phyloP scores from a whole-genome alignment of 2,113 vertebrate species.

The Bungarus multicinctus region DNA sequence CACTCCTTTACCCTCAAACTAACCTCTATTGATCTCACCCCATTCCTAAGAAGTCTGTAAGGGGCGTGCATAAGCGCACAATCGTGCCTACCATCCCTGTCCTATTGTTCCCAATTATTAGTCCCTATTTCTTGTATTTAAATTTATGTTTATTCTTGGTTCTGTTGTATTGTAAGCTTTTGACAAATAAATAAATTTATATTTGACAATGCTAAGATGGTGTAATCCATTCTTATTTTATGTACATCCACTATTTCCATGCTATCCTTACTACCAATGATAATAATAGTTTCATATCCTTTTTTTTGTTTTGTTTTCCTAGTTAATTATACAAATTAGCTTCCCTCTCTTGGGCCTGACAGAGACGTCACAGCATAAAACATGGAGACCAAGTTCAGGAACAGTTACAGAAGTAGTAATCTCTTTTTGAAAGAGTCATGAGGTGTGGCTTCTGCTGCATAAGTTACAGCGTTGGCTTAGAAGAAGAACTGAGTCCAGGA shows the following conservation, averaged over 20 bases:
- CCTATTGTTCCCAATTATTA: no score
- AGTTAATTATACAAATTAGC: not conserved
- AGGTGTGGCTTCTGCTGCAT: not conserved
- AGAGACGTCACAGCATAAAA: not conserved
- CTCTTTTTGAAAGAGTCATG: not conserved
- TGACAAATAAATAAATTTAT: not conserved
- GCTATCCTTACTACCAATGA: not conserved
- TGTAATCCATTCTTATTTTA: not conserved
- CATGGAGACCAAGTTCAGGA: not conserved
- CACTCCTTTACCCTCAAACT: no score
- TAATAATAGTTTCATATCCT: not conserved
- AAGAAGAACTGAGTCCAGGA: conserved; percentile 5
- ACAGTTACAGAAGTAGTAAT: not conserved
- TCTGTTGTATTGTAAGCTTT: no score
- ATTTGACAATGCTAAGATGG: not conserved
- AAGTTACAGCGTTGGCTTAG: not conserved
- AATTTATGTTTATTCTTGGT: no score
- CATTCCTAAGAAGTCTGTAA: no score
- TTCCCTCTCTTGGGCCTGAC: not conserved
- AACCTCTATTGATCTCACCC: no score
- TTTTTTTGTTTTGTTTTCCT: not conserved
- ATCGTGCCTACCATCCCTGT: no score
- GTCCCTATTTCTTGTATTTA: no score
- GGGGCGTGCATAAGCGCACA: no score
- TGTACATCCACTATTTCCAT: not conserved